Evolutionary conservation across 2,113 vertebrate genomes (phyloP).

Genomic region (Lophura nycthemera): DNA sequence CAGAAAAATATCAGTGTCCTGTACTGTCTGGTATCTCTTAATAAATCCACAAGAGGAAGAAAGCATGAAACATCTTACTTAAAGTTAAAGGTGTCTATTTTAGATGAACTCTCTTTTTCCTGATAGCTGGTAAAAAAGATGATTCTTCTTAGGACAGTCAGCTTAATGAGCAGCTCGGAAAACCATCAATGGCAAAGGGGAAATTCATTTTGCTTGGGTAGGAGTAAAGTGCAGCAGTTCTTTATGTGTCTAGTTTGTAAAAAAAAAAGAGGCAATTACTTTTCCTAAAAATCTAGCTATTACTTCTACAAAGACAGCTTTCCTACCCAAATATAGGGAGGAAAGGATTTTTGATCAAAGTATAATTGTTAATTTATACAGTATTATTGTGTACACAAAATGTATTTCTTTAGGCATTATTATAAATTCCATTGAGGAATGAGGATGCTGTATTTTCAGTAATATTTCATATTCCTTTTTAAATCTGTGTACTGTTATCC

Average conservation of each 20-base stretch:
- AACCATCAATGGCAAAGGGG: background rate
- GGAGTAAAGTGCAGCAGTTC: background rate
- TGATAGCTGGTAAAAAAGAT: background rate
- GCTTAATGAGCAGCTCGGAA: background rate
- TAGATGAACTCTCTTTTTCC: background rate
- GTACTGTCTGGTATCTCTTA: background rate
- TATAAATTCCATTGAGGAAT: background rate
- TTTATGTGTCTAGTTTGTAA: background rate
- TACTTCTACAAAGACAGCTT: background rate
- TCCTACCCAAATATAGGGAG: background rate
- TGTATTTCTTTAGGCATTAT: background rate
- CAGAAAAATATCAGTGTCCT: background rate
- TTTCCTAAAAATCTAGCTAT: background rate
- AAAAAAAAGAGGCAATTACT: background rate
- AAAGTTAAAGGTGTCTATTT: background rate
- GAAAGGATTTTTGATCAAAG: background rate
- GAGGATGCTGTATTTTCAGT: background rate
- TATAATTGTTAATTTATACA: background rate
- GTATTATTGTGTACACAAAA: background rate
- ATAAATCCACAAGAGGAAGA: background rate
- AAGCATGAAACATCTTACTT: background rate
- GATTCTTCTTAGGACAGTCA: background rate
- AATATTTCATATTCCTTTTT: background rate
- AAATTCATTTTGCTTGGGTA: background rate
- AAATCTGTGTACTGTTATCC: background rate